Base-by-base conservation (phyloP, 2,113 vertebrate genomes). In the Saguinus midas region DNA sequence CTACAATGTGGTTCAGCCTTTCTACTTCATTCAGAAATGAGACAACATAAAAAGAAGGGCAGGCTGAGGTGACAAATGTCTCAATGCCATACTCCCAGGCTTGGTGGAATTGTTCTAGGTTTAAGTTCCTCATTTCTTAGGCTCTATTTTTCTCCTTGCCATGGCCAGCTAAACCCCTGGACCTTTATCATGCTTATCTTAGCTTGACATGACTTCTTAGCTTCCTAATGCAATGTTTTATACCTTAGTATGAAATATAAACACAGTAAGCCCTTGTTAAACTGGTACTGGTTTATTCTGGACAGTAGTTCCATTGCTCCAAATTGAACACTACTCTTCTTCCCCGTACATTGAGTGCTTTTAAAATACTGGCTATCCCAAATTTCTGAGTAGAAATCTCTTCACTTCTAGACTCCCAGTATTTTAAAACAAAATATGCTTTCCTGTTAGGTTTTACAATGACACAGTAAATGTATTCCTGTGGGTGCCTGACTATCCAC, bases 371-470 rank as follows among this genome's bases (percentile, higher is more conserved):
- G 29, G 23, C 17, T 82, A 35, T 25, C n/a, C 20, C 43, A 85
- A 35, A 40, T 83, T 93, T 94, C 35, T 84, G 25, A 91, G 66
- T 45, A 91, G 18, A 52, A 87, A 57, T 85, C 9, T 87, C 35
- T 95, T 76, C 84, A 72, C 85, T 88, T 89, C 64, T 95, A 81
- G 80, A 80, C 55, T 76, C 40, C 13, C 3, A 12, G 20, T 72
- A 58, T 95, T 96, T 94, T 76, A 90, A 93, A 91, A 84, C 32
- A 87, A 96, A 85, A 68, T 94, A 37, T 88, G 3, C 82, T 82
- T 94, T 93, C 23, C 43, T 84, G 32, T 75, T 94, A 92, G 43
- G 27, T 14, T 88, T 96, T 90, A 58, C 70, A 85, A 91, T 91
- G 12, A 91, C 64, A 8, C 11, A 55, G 80, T 20, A 81, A 87